Conservation (phyloP, 2,113 vertebrate species). For the Nanorana parkeri region DNA sequence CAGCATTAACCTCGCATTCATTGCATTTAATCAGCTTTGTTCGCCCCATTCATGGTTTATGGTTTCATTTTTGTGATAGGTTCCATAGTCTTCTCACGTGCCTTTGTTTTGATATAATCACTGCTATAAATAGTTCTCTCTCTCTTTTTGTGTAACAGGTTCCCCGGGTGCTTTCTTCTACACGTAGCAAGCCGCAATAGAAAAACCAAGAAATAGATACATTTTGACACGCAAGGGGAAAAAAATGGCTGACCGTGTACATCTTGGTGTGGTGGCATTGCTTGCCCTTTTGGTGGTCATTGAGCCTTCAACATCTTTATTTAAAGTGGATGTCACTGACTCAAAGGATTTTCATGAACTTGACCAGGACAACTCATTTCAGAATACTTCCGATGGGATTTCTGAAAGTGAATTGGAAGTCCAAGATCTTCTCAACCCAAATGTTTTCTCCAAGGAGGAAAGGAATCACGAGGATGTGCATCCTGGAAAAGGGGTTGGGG, state of each 20-base stretch:
- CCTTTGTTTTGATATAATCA: not conserved
- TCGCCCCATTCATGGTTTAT: too few relatives aligned
- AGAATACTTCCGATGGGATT: conserved; percentile 4
- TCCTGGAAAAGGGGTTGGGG: conserved; percentile 7
- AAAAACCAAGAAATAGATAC: conserved; percentile 16
- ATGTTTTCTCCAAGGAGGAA: not conserved
- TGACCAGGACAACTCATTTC: not conserved
- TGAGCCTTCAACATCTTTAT: conserved; percentile 3
- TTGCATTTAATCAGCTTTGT: too few relatives aligned
- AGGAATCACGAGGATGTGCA: not conserved
- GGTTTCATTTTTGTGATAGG: too few relatives aligned
- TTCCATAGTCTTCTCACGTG: too few relatives aligned
- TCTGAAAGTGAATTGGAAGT: not conserved
- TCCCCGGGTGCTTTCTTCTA: conserved; percentile 10
- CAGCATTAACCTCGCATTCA: too few relatives aligned
- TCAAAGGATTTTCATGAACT: not conserved
- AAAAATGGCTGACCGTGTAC: conserved; percentile 23
- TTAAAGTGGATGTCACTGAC: not conserved
- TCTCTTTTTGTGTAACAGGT: conserved; percentile 42
- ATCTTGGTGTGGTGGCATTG: not conserved
- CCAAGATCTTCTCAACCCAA: not conserved
- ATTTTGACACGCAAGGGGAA: not conserved
- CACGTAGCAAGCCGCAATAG: not conserved
- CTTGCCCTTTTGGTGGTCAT: not conserved
- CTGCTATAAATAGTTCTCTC: conserved; percentile 25